Evolutionary conservation across 1,140 invertebrate genomes (phyloP), one percentile per base, ranked within the genome.

Genomic region (Drosophila ironensis): DNA sequence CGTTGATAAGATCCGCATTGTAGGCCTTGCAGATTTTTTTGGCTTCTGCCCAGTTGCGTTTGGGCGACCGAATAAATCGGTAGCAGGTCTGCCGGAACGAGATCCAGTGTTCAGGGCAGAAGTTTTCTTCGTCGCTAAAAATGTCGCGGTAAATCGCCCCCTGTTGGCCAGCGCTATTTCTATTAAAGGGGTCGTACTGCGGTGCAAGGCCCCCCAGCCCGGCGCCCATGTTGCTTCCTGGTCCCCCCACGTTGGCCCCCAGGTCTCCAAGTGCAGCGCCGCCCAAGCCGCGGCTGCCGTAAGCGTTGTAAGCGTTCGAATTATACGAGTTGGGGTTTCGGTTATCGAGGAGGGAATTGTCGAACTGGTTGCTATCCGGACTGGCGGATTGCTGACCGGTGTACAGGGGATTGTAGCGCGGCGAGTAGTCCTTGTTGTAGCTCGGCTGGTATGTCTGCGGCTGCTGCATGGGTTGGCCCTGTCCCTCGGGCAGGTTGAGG

Each of bases 21-120:
- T 94, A 96, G 0, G 93, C 93, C 89, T 95, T 93, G 90, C 97
- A 98, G 57, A 96, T 95, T 80, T 92, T 93, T 67, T 93, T 92
- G 2, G 96, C 96, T 75, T 97, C 95, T 53, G 94, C 93, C 76
- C 96, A 92, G 17, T 93, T 92, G 51, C 94, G 93, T 41, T 94
- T 91, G 1, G 96, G 96, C 17, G 96, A 97, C 73, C 96, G 95
- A 2, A 97, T 95, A 84, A 98, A 98, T 37, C 95, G 92, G 89
- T 97, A 98, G 90, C 97, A 98, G 0, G 94, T 94, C 40, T 94
- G 92, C 63, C 94, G 92, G 82, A 93, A 96, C 9, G 92, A 92
- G 17, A 94, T 91, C 97, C 97, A 98, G 88, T 96, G 92, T 42
- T 94, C 93, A 0, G 96, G 97, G 91, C 97, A 98, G 22, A 81